phyloP scores from a whole-genome alignment of 2,113 vertebrate species.

The Prunella fulvescens region DNA sequence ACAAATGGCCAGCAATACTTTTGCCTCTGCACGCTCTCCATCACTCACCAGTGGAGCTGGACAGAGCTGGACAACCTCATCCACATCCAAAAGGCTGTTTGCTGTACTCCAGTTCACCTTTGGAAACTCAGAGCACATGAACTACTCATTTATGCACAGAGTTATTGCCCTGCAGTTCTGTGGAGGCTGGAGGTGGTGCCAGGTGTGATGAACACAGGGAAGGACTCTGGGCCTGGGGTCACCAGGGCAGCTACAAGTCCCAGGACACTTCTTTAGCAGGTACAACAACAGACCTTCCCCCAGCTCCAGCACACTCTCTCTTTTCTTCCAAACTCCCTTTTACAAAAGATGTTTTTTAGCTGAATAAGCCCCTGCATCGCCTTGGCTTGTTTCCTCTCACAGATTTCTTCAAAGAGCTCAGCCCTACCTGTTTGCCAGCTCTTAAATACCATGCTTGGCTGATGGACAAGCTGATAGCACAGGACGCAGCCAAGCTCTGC shows the following conservation, averaged over 20 bases:
- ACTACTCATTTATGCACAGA: not conserved
- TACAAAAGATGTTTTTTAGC: not conserved
- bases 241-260: not conserved
- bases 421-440: slow-evolving; percentile 49
- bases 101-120: not conserved
- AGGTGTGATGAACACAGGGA: accelerated
- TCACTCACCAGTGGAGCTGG: not conserved
- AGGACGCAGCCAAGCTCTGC: not conserved
- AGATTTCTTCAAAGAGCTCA: not conserved
- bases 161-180: accelerated
- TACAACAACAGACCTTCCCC: not conserved
- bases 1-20: not conserved
- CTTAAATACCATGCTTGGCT: slow-evolving; percentile 25
- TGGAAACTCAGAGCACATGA: not conserved
- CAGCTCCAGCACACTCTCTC: not conserved
- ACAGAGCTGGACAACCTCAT: not conserved
- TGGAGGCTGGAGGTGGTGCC: accelerated
- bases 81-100: not conserved
- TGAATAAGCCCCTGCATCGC: not conserved
- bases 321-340: not conserved
- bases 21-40: not conserved
- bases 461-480: slow-evolving; percentile 32
- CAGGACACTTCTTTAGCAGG: not conserved
- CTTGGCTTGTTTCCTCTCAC: slow-evolving; percentile 10
- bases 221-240: accelerated